These are phyloP conservation scores for Eupelmus urozonus DNA, from an alignment of 2,888 invertebrate genomes.

Conservation along the genomic window DNA sequence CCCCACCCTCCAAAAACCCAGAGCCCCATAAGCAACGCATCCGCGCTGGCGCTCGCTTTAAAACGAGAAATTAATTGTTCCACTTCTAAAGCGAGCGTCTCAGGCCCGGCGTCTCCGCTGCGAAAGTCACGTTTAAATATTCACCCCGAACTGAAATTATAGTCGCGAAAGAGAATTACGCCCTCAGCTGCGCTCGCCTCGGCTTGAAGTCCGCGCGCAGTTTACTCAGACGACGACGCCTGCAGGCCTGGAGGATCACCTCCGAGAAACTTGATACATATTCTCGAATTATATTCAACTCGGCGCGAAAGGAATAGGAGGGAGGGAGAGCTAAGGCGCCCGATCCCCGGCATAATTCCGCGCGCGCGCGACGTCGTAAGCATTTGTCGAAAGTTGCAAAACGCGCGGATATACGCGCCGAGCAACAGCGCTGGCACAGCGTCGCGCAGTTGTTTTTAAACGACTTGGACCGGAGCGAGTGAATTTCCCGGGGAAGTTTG, in stretches of 20 bases:
- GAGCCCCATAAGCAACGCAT: too few species aligned
- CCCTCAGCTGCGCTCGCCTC: too few species aligned
- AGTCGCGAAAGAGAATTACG: conserved; percentile 50
- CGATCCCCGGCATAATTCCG: conserved; percentile 41
- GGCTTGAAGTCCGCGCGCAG: conserved; percentile 31
- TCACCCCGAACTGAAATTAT: conserved; percentile 53
- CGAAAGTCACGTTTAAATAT: conserved; percentile 55
- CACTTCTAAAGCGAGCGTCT: background rate
- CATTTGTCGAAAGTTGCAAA: conserved; percentile 54
- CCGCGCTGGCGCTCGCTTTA: background rate
- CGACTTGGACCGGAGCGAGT: background rate
- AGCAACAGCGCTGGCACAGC: too few species aligned
- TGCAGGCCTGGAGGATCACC: conserved; percentile 29
- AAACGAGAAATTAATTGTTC: conserved; percentile 46
- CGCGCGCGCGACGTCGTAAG: conserved; percentile 34
- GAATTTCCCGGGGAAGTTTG: background rate
- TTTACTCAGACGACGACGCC: background rate
- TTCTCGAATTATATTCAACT: conserved; percentile 54
- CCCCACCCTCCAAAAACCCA: too few species aligned
- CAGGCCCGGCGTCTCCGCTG: background rate
- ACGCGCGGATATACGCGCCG: background rate
- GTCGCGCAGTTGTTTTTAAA: conserved; percentile 33
- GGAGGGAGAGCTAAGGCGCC: background rate
- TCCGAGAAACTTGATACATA: conserved; percentile 58
- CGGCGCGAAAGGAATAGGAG: conserved; percentile 3